Conservation (phyloP, 2,888 invertebrate genomes). For the Erynnis tages region DNA sequence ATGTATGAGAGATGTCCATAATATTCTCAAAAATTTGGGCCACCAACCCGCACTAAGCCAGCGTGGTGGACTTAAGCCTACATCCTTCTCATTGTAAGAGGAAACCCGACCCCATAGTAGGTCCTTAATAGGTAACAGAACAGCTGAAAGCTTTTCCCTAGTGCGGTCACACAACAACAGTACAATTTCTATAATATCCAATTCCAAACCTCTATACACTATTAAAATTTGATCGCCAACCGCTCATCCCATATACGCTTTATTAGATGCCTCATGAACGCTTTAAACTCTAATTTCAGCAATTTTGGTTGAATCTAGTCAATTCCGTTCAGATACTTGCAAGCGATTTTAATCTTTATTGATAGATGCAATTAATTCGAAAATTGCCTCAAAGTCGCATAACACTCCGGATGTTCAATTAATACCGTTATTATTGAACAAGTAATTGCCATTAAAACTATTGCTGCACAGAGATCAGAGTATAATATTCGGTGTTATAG, state of each 20-base stretch:
- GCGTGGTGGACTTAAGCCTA: too few relatives aligned
- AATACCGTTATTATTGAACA: constrained; percentile 22
- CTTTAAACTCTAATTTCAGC: constrained; percentile 59
- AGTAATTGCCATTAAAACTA: constrained; percentile 21
- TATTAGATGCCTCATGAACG: constrained; percentile 45
- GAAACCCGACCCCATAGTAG: too few relatives aligned
- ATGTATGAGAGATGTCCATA: too few relatives aligned
- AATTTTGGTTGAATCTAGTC: constrained; percentile 51
- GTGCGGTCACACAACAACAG: too few relatives aligned
- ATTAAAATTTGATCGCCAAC: constrained; percentile 5
- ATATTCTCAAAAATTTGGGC: too few relatives aligned
- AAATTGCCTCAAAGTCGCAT: neutral
- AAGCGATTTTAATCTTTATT: constrained; percentile 14
- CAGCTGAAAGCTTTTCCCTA: too few relatives aligned
- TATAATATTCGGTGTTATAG: too few relatives aligned
- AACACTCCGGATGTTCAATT: constrained; percentile 13
- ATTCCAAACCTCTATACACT: too few relatives aligned
- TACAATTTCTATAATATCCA: too few relatives aligned
- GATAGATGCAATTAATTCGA: neutral
- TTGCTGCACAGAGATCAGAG: neutral
- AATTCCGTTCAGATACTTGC: constrained; percentile 18
- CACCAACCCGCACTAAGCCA: too few relatives aligned
- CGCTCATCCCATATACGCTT: constrained; percentile 29
- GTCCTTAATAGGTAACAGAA: too few relatives aligned
- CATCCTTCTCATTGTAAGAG: too few relatives aligned